Conservation (phyloP, 1,140 invertebrate genomes). For the Acromyrmex charruanus region DNA sequence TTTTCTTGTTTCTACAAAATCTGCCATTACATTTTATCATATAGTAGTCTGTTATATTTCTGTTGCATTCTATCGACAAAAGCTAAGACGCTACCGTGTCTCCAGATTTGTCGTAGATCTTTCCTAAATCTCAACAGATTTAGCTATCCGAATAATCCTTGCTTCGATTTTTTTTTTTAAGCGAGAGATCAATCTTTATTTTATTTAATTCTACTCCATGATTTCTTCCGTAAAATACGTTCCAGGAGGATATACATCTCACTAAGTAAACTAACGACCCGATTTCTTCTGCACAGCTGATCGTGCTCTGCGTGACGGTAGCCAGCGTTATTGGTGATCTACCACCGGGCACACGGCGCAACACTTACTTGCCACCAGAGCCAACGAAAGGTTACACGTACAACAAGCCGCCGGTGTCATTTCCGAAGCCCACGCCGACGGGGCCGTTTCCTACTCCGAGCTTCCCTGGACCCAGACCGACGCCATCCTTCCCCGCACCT, state of each 20-base stretch:
- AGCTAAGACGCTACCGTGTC: too few relatives aligned
- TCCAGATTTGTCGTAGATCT: too few relatives aligned
- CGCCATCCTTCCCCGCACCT: conserved; percentile 69
- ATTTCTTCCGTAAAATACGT: neutral
- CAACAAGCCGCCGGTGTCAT: conserved; percentile 87
- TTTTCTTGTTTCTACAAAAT: too few relatives aligned
- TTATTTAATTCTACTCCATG: neutral
- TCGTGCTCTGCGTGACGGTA: conserved; percentile 84
- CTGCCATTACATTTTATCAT: too few relatives aligned
- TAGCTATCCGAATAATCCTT: neutral
- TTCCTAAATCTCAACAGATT: too few relatives aligned
- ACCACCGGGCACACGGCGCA: conserved; percentile 86
- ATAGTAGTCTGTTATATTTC: too few relatives aligned
- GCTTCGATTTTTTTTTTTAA: neutral
- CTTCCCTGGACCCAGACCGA: conserved; percentile 67
- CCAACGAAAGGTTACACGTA: conserved; percentile 89
- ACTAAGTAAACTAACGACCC: neutral
- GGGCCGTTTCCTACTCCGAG: conserved; percentile 42
- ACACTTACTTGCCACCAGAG: conserved; percentile 89
- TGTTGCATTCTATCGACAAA: too few relatives aligned
- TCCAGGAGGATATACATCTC: neutral
- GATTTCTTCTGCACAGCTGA: conserved; percentile 74
- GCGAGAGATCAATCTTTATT: neutral
- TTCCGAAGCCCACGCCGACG: conserved; percentile 82
- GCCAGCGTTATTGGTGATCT: conserved; percentile 80